A percentile compares a stretch with the other conserved stretches of the same genome.
phyloP scores from a whole-genome alignment of 2,113 vertebrate species.

The Pitta sordida region DNA sequence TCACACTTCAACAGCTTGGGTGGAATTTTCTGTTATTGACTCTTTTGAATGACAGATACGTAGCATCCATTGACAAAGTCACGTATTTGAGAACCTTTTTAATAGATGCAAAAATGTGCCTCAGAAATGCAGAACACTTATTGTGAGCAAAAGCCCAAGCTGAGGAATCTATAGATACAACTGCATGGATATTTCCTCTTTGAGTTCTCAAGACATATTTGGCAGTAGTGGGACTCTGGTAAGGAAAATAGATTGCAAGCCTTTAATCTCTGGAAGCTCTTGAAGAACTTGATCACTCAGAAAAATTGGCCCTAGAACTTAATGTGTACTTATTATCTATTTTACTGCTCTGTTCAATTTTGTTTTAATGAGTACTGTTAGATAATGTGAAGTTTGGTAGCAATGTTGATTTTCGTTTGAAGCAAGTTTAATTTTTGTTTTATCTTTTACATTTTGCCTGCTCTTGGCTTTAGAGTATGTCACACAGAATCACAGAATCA shows the following conservation, averaged over 20 bases:
- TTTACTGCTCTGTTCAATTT: not conserved
- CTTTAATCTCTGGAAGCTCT: not conserved
- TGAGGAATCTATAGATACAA: not conserved
- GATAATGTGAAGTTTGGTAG: not conserved
- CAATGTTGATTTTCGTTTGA: not conserved
- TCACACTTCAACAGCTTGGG: not conserved
- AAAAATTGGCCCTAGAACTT: not conserved
- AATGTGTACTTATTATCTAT: not conserved
- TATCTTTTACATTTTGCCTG: not conserved
- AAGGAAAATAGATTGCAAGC: not conserved
- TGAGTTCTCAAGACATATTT: not conserved
- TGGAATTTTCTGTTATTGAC: not conserved
- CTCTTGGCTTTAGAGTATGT: not conserved
- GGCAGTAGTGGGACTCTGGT: not conserved
- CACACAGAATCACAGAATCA: too few species aligned
- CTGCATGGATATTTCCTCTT: not conserved
- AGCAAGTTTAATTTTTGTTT: not conserved
- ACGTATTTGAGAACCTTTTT: not conserved
- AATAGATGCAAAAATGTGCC: not conserved
- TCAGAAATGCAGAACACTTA: not conserved
- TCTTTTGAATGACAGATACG: not conserved
- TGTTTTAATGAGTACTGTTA: not conserved
- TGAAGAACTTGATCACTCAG: not conserved
- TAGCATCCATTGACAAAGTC: not conserved
- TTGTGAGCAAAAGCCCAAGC: not conserved